Evolutionary conservation across 2,113 vertebrate genomes (phyloP), one percentile per base, ranked within the genome.

Genomic region (Chitala chitala): DNA sequence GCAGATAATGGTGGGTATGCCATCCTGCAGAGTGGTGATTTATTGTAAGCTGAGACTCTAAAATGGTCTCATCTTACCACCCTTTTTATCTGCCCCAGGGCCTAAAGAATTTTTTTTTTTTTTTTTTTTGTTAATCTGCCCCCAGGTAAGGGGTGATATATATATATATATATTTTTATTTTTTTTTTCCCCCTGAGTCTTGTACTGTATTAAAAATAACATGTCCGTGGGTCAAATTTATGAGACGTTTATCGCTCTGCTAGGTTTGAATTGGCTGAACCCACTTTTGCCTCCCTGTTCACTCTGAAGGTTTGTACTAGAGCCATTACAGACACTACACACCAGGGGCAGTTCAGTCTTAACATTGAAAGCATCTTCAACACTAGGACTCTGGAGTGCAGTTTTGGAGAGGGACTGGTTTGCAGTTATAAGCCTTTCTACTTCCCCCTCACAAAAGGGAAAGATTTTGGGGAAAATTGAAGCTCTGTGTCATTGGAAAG

Each of bases 191-290:
- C 17, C 20, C 63, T 20, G 7, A 33, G 8, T 38, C 33, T 15
- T 40, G 6, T 3, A 3, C 10, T 5, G 36, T 63, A 36, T 66
- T n/a, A 66, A 66, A 66, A 42, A 66, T 66, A 40, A 42, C 40
- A 22, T 36, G 33, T 20, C 40, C 17, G 33, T 24, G 38, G 63
- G 63, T 20, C n/a, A 22, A 36, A n/a, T 38, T 66, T 20, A 66
- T 66, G 5, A 42, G 44, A 66, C 38, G 44, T 66, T 66, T 66
- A 66, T 20, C 63, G 44, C n/a, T 17, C 63, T n/a, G 15, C 31
- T 66, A 40, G 44, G 63, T 66, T 66, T 42, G n/a, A 42, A 66
- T 40, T 42, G 44, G 40, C 9, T 17, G 7, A 12, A n/a, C 61
- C 12, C 4, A 40, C 33, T 42, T 65, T 8, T 22, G n/a, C 31